Evolutionary conservation across 2,113 vertebrate species (phyloP), one percentile per base, ranked within the genome.

Genomic region (Pycnonotus jocosus): DNA sequence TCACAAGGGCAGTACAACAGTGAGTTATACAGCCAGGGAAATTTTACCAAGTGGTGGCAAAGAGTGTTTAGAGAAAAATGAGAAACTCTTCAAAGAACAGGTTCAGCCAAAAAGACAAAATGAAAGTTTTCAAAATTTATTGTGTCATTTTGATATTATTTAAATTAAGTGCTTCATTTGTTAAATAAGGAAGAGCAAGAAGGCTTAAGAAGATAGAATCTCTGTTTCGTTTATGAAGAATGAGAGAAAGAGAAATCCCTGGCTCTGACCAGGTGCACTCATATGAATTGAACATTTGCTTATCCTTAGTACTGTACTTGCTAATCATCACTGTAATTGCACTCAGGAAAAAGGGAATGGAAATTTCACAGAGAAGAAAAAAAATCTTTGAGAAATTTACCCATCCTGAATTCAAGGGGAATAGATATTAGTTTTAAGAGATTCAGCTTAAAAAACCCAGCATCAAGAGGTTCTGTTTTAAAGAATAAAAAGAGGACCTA

Each of bases 121-220:
- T 27, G 6, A 54, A 80, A 70, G 27, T 83, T 90, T 93, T 88
- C 27, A 66, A 78, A 92, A 83, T 38, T 66, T 92, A 61, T 38
- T 56, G 54, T 40, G 15, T 37, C 47, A 44, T 78, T 93, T 86
- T 73, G 80, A 45, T 73, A 93, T 61, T 73, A 83, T 77, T 93
- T 61, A 83, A 96, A 86, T 90, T 74, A 66, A 65, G 12, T 35
- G 30, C 58, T 93, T 90, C 47, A 58, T 93, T 92, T 73, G 21
- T 77, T 60, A 94, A 94, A 90, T 50, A 82, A 50, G 24, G 53
- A 91, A 57, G 53, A 87, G 42, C 9, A 69, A 65, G 50, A 82
- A 89, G 73, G n/a, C 86, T 93, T 96, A 76, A 66, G n/a, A 66
- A 90, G 84, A 95, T 89, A 91, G n/a, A 91, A 93, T 92, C 86